Percentiles rank a stretch among this genome's conserved stretches.
phyloP scores from a whole-genome alignment of 2,113 vertebrate genomes.

The Gymnorhina tibicen region DNA sequence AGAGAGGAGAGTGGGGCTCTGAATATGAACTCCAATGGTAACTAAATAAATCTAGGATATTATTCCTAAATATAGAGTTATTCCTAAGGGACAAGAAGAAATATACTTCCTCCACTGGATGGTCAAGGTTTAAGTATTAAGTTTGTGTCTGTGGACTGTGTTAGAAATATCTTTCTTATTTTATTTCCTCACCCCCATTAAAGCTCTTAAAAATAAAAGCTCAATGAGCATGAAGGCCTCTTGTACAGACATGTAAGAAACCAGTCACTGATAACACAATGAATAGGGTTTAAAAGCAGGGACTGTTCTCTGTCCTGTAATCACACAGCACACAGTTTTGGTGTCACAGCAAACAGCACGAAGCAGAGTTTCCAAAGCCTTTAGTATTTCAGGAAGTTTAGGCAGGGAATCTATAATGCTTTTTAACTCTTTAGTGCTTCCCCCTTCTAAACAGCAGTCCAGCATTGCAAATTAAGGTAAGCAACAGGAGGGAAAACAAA shows the following conservation, averaged over 20 bases:
- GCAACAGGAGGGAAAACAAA: neutral
- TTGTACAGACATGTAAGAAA: neutral
- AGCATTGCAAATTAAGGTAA: neutral
- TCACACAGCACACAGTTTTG: neutral
- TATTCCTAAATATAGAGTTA: constrained; percentile 4
- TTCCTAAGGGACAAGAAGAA: neutral
- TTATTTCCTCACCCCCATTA: neutral
- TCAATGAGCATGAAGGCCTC: neutral
- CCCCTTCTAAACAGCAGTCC: neutral
- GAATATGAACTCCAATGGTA: neutral
- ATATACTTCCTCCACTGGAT: neutral
- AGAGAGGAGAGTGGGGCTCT: neutral
- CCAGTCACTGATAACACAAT: neutral
- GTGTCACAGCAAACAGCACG: neutral
- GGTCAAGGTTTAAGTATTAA: neutral
- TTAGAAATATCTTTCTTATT: neutral
- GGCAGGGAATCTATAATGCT: neutral
- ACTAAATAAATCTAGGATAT: neutral
- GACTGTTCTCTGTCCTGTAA: neutral
- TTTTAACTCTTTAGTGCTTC: neutral
- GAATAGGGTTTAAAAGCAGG: neutral
- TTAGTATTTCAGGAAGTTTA: neutral
- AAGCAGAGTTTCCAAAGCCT: neutral
- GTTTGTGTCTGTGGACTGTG: neutral
- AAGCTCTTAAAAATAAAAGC: neutral